Conservation (phyloP, 2,888 invertebrate species). For the Sussaba pulchella region DNA sequence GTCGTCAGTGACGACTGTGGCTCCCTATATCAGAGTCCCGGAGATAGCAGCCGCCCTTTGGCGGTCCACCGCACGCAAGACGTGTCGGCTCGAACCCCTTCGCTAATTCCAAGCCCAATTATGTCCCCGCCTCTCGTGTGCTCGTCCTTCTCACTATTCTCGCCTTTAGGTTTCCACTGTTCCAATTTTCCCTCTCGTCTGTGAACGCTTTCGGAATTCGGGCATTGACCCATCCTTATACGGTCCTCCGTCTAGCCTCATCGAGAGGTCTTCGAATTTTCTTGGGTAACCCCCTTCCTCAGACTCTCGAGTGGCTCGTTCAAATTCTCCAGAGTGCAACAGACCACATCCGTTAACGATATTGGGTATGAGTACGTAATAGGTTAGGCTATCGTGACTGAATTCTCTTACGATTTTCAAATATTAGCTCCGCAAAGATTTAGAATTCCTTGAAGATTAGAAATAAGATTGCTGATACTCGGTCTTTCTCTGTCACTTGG, state of each 20-base stretch:
- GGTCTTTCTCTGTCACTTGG: too few species aligned
- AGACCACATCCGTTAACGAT: too few species aligned
- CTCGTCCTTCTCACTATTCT: slow-evolving; percentile 52
- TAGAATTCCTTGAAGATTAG: too few species aligned
- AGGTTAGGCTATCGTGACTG: too few species aligned
- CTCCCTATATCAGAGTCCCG: slow-evolving; percentile 38
- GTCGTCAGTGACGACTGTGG: slow-evolving; percentile 53
- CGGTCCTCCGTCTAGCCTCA: slow-evolving; percentile 15
- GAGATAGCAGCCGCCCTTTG: slow-evolving; percentile 65
- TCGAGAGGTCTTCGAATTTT: slow-evolving; percentile 42
- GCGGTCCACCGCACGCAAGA: slow-evolving; percentile 77
- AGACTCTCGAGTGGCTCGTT: neutral
- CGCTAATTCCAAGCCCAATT: slow-evolving; percentile 80
- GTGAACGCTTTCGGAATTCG: slow-evolving; percentile 30
- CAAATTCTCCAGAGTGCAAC: too few species aligned
- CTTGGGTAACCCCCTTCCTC: neutral
- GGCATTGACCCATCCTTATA: neutral
- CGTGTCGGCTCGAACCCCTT: slow-evolving; percentile 73
- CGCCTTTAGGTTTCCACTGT: slow-evolving; percentile 20
- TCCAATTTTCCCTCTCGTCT: slow-evolving; percentile 44
- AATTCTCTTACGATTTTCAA: too few species aligned
- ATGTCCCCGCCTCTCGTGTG: slow-evolving; percentile 71
- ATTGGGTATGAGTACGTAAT: too few species aligned
- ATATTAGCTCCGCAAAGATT: too few species aligned
- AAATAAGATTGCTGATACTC: too few species aligned